Evolutionary conservation across 64 coral and sea anemone species (phyloP).

Genomic region (Actinia equina): DNA sequence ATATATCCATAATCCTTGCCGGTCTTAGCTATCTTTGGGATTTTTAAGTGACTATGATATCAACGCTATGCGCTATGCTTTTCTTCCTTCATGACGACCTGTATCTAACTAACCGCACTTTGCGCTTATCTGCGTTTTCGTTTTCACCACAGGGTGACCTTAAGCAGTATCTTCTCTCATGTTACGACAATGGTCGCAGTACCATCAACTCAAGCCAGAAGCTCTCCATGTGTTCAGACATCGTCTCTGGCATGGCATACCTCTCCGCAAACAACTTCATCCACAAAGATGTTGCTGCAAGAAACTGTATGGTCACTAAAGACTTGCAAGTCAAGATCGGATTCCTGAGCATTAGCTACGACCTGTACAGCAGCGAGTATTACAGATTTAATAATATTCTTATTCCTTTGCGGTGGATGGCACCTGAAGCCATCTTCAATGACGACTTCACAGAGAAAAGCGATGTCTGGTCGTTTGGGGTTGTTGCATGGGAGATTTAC

Average conservation of each 20-base stretch:
- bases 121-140: background rate
- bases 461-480: constrained; percentile 92
- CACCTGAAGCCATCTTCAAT: constrained; percentile 89
- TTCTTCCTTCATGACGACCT: no score
- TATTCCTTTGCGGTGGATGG: constrained; percentile 95
- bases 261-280: constrained; percentile 54
- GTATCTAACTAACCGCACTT: no score
- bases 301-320: constrained; percentile 88
- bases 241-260: constrained; percentile 88
- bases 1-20: no score
- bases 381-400: constrained; percentile 79
- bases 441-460: constrained; percentile 90
- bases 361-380: constrained; percentile 79
- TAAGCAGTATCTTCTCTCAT: constrained; percentile 85
- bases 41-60: no score
- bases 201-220: constrained; percentile 83
- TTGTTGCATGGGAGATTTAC: constrained; percentile 96
- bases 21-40: no score
- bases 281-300: constrained; percentile 94
- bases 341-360: constrained; percentile 88
- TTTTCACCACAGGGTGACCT: constrained; percentile 75
- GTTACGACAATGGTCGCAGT: constrained; percentile 80
- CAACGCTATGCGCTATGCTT: no score
- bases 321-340: constrained; percentile 87
- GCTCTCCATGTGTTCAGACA: constrained; percentile 63